phyloP scores from a whole-genome alignment of 2,113 vertebrate genomes.

The Lamprotornis superbus region DNA sequence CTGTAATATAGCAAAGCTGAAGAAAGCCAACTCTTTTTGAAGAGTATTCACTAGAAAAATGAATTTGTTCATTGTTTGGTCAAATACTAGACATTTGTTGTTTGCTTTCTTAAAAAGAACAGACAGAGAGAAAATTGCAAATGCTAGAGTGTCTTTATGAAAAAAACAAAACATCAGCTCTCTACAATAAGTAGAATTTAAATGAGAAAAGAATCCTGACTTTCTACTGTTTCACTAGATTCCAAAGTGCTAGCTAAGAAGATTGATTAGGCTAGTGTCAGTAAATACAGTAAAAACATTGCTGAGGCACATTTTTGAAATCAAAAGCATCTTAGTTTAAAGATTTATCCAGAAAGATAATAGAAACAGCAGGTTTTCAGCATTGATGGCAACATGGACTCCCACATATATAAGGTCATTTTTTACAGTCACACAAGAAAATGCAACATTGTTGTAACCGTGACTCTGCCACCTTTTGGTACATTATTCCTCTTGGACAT shows the following conservation, averaged over 20 bases:
- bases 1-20: background rate
- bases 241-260: background rate
- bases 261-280: background rate
- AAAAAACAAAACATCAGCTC: background rate
- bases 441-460: background rate
- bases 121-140: background rate
- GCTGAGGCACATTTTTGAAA: background rate
- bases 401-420: background rate
- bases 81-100: background rate
- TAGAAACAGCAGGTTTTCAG: background rate
- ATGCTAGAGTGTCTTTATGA: background rate
- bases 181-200: background rate
- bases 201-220: background rate
- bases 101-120: background rate
- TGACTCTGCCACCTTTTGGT: background rate
- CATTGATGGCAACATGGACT: background rate
- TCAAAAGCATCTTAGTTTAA: background rate
- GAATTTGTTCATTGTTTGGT: rapidly evolving
- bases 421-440: background rate
- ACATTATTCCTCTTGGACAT: background rate
- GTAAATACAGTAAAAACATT: background rate
- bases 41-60: background rate
- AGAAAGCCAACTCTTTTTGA: background rate
- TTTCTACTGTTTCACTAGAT: background rate
- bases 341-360: background rate